These are phyloP conservation scores for Diarsia rubi DNA, from an alignment of 2,888 invertebrate species.

Conservation along the genomic window DNA sequence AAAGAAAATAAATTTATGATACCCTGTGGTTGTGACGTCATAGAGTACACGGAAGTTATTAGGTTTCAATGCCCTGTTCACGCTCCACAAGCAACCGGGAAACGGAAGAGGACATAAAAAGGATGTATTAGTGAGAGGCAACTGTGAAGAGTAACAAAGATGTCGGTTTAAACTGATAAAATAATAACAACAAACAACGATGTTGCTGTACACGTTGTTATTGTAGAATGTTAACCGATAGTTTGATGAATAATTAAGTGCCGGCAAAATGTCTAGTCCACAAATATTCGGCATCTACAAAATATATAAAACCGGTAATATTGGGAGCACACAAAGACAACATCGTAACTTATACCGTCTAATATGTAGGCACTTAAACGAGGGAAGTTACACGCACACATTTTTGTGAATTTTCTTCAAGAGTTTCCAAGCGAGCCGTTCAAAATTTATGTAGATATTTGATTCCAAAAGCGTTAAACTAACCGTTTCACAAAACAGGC, in stretches of 20 bases:
- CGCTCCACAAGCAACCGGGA: slow-evolving; percentile 15
- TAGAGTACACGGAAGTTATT: slow-evolving; percentile 22
- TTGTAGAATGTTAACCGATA: slow-evolving; percentile 26
- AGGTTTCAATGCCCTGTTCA: slow-evolving; percentile 34
- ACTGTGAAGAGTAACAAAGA: slow-evolving; percentile 19
- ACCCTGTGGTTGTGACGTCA: slow-evolving; percentile 35
- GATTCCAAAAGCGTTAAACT: slow-evolving; percentile 56
- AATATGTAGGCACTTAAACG: slow-evolving; percentile 38
- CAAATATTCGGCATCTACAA: slow-evolving; percentile 27
- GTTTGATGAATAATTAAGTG: slow-evolving; percentile 36
- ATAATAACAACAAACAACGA: slow-evolving; percentile 10
- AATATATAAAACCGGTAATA: slow-evolving; percentile 29
- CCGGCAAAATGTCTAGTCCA: slow-evolving; percentile 18
- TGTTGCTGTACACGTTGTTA: slow-evolving; percentile 13
- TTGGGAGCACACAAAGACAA: slow-evolving; percentile 40
- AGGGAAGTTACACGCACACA: slow-evolving; percentile 23
- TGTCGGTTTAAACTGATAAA: slow-evolving; percentile 1
- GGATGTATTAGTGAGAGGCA: slow-evolving; percentile 27
- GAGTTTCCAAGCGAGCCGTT: slow-evolving; percentile 28
- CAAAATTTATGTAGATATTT: slow-evolving; percentile 47
- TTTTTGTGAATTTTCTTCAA: slow-evolving; percentile 35
- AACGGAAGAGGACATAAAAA: slow-evolving; percentile 49
- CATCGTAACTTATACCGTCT: slow-evolving; percentile 39
- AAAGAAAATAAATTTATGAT: slow-evolving; percentile 46
- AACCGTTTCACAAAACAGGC: slow-evolving; percentile 58